Conservation (phyloP, 2,113 vertebrate species). For the Oophaga pumilio region DNA sequence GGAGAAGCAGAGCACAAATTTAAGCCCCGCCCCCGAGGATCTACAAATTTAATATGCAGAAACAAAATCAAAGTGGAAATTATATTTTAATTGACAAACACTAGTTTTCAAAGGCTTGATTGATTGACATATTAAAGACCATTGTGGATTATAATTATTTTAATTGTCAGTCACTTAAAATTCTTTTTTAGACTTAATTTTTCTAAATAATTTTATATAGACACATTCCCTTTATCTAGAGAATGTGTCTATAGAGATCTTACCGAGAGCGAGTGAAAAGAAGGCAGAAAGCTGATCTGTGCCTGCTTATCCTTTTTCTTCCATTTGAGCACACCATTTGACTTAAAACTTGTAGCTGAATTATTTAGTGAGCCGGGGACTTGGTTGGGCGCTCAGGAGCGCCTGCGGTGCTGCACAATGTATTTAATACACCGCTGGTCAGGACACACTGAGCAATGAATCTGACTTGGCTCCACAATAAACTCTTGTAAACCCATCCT, state of each 20-base stretch:
- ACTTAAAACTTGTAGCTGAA: conserved; percentile 72
- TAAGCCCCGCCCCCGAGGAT: neutral
- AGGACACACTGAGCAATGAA: conserved; percentile 75
- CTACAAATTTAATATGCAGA: neutral
- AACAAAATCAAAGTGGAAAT: neutral
- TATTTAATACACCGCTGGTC: conserved; percentile 81
- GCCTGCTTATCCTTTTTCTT: conserved; percentile 60
- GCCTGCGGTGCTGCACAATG: conserved; percentile 73
- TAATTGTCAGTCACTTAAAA: no score
- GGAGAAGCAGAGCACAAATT: neutral
- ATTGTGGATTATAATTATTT: no score
- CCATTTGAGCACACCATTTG: conserved; percentile 65
- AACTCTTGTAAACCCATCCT: neutral
- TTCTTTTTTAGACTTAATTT: no score
- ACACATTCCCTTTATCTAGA: neutral
- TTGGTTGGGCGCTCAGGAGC: conserved; percentile 74
- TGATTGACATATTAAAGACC: no score
- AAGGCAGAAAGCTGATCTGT: neutral
- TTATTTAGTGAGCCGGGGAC: conserved; percentile 79
- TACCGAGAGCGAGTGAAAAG: neutral
- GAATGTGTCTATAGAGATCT: neutral
- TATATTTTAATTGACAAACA: neutral
- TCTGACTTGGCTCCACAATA: conserved; percentile 65
- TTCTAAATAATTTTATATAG: no score
- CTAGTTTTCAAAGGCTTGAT: neutral